A percentile compares a stretch with the other conserved stretches of the same genome.
Evolutionary conservation across 2,888 invertebrate species (phyloP).

Genomic region (Macaria notata): DNA sequence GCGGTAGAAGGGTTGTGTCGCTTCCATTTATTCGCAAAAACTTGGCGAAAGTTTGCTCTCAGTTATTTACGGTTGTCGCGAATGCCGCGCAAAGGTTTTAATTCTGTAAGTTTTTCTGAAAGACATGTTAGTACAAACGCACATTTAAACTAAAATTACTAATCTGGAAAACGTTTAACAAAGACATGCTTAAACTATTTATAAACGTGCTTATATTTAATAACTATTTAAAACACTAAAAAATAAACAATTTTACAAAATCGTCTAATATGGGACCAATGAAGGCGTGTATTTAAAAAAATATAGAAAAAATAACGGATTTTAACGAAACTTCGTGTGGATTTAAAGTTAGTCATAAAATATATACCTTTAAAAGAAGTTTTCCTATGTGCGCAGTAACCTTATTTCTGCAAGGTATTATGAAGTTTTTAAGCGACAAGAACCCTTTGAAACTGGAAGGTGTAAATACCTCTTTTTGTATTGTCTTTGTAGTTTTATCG

Average conservation of each 20-base stretch:
- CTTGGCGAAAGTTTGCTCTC: slow-evolving; percentile 35
- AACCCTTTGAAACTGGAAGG: slow-evolving; percentile 7
- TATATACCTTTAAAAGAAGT: too few relatives aligned
- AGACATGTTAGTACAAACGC: background rate
- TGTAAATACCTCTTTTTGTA: slow-evolving; percentile 18
- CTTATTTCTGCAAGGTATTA: slow-evolving; percentile 35
- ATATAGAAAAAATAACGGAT: too few relatives aligned
- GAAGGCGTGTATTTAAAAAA: too few relatives aligned
- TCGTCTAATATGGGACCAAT: too few relatives aligned
- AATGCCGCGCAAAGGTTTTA: slow-evolving; percentile 31
- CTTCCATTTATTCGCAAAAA: slow-evolving; percentile 48
- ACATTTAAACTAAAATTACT: too few relatives aligned
- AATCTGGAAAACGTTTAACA: too few relatives aligned
- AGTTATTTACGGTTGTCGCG: slow-evolving; percentile 36
- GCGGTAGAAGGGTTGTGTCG: slow-evolving; percentile 38
- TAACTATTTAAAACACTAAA: too few relatives aligned
- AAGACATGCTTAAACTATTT: too few relatives aligned
- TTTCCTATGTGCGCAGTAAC: slow-evolving; percentile 14
- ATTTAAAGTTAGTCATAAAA: too few relatives aligned
- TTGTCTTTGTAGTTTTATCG: slow-evolving; percentile 9
- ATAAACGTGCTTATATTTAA: too few relatives aligned
- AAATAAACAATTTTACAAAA: too few relatives aligned
- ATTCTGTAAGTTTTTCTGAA: slow-evolving; percentile 35
- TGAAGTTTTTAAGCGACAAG: slow-evolving; percentile 25
- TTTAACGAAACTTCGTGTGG: too few relatives aligned